Evolutionary conservation across 1,140 invertebrate species (phyloP), one percentile per base, ranked within the genome.

Genomic region (Eurosta solidaginis): DNA sequence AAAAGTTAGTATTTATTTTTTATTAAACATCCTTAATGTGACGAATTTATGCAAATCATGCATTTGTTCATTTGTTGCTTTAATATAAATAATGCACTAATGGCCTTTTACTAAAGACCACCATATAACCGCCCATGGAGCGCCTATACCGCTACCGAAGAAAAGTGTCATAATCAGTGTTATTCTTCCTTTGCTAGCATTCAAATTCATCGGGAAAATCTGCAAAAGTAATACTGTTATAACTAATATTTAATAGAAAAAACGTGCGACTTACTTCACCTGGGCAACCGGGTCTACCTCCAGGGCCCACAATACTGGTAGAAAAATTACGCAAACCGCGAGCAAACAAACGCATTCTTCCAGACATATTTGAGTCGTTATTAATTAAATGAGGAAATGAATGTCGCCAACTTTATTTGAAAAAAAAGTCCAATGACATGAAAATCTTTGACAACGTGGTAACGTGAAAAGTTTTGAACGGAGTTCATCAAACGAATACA

Each of bases 111-210:
- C 4, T 17, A 68, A 40, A n/a, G 59, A 68, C 59, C 59, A 68
- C 59, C 36, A 40, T 3, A 94, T 88, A 77, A 94, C 88, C 25
- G 95, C 83, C 89, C 94, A 96, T 22, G 95, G 95, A 17, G 92
- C 88, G 50, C 90, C 90, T 42, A 95, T 90, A 44, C 92, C 94
- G 81, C 91, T 92, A 45, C 93, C 93, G 83, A 74, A 74, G 22
- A 74, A 74, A 44, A 74, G 42, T n/a, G 44, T 74, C 40, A 74
- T 45, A 17, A 74, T 47, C 40, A 74, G 29, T 17, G 73, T 74
- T 27, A 74, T 45, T 25, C 45, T 74, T 9, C 17, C 9, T 74
- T 74, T 74, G 36, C 73, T 42, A 29, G 42, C 73, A 47, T 29
- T 47, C 12, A 74, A 47, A 22, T 74, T 29, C 4, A 74, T 14